Evolutionary conservation across 1,140 invertebrate genomes (phyloP).

Genomic region (Penaeus vannamei): DNA sequence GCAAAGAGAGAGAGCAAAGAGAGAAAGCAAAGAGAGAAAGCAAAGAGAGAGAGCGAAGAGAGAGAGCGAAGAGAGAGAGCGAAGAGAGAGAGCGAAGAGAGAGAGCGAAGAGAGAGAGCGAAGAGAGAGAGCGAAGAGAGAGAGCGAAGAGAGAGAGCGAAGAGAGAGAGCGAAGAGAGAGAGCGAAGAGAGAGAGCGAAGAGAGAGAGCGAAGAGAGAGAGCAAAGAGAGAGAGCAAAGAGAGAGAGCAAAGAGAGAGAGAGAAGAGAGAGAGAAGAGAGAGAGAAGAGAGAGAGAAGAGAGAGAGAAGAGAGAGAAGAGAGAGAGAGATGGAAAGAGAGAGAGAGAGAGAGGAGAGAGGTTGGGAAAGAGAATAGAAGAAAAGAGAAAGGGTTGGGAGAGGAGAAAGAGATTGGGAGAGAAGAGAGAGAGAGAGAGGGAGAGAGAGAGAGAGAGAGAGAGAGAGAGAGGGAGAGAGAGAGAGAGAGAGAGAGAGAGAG

Average conservation of each 20-base stretch:
- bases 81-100: neutral
- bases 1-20: neutral
- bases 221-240: conserved; percentile 19
- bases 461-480: conserved; percentile 34
- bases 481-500: conserved; percentile 3
- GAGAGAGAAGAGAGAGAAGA: neutral
- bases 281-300: conserved; percentile 17
- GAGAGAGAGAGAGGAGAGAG: conserved; percentile 26
- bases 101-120: neutral
- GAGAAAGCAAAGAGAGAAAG: neutral
- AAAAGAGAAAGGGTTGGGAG: neutral
- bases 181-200: conserved; percentile 23
- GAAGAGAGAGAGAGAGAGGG: conserved; percentile 17
- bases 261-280: neutral
- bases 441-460: conserved; percentile 12
- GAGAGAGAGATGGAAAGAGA: neutral
- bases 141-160: neutral
- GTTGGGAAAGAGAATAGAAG: no score
- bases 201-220: neutral
- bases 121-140: neutral
- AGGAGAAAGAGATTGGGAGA: neutral
- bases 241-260: conserved; percentile 4
- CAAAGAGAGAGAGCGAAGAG: neutral
- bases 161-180: neutral
- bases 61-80: neutral